A percentile compares a stretch with the other conserved stretches of the same genome.
These are phyloP conservation scores for Isichthys henryi DNA, from an alignment of 2,113 vertebrate species.

Conservation along the genomic window DNA sequence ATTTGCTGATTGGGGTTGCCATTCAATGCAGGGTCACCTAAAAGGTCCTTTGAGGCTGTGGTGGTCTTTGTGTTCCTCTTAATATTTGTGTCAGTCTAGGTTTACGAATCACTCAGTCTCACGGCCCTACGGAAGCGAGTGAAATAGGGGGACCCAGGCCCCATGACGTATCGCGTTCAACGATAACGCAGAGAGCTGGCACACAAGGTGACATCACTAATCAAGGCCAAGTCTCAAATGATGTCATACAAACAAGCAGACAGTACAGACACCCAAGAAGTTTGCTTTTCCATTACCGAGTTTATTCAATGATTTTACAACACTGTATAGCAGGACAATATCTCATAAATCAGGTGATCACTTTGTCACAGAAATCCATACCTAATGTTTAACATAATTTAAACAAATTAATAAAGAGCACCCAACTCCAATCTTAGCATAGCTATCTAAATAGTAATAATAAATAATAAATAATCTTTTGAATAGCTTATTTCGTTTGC, in stretches of 20 bases:
- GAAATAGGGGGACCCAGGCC: not conserved
- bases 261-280: not conserved
- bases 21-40: not conserved
- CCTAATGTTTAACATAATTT: constrained; percentile 5
- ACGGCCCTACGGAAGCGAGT: not conserved
- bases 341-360: not conserved
- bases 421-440: not conserved
- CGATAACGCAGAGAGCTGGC: not conserved
- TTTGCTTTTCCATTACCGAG: not conserved
- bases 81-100: not conserved
- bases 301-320: constrained; percentile 10
- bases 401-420: not conserved
- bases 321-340: not conserved
- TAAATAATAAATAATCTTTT: not conserved
- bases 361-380: not conserved
- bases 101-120: not conserved
- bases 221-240: not conserved
- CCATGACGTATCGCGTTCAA: not conserved
- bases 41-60: not conserved
- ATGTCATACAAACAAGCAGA: not conserved
- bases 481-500: constrained; percentile 6
- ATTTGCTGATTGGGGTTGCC: not conserved
- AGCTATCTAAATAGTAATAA: not conserved
- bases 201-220: not conserved
- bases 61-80: not conserved